Conservation (phyloP, 1,140 invertebrate genomes). For the Lasaia peninsularis region DNA sequence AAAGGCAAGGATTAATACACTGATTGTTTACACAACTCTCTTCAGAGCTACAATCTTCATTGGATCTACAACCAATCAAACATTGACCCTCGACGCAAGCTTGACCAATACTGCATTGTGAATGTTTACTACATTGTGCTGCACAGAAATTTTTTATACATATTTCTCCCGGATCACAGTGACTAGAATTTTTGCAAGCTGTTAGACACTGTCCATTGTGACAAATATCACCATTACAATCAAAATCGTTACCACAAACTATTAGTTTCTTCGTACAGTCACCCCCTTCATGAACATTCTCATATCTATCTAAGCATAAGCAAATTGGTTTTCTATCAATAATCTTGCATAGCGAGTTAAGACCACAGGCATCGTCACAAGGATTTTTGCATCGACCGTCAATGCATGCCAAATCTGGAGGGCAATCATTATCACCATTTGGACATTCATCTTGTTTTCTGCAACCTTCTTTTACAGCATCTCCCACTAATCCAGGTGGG, state of each 20-base stretch:
- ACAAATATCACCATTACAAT: slow-evolving; percentile 88
- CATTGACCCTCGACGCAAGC: slow-evolving; percentile 90
- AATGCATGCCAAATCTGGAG: slow-evolving; percentile 84
- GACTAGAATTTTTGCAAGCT: slow-evolving; percentile 86
- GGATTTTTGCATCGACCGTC: slow-evolving; percentile 86
- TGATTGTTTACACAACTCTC: slow-evolving; percentile 90
- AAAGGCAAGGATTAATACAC: slow-evolving; percentile 89
- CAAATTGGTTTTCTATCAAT: slow-evolving; percentile 86
- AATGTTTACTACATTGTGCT: slow-evolving; percentile 86
- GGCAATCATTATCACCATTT: slow-evolving; percentile 86
- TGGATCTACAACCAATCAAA: slow-evolving; percentile 88
- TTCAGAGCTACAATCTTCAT: slow-evolving; percentile 85
- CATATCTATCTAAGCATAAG: slow-evolving; percentile 85
- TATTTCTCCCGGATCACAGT: slow-evolving; percentile 88
- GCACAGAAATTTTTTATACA: slow-evolving; percentile 88
- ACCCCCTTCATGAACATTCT: slow-evolving; percentile 80
- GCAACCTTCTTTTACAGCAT: slow-evolving; percentile 86
- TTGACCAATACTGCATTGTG: slow-evolving; percentile 87
- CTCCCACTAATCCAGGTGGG: slow-evolving; percentile 85
- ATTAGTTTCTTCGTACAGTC: slow-evolving; percentile 85
- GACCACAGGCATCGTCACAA: slow-evolving; percentile 86
- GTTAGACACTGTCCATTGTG: slow-evolving; percentile 89
- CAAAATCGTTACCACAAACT: slow-evolving; percentile 83
- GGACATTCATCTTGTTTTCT: slow-evolving; percentile 84
- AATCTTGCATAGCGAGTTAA: slow-evolving; percentile 87